Percentiles rank a stretch among this genome's conserved stretches.
Evolutionary conservation across 1,140 invertebrate species (phyloP).

Genomic region (Drosophila hydei): DNA sequence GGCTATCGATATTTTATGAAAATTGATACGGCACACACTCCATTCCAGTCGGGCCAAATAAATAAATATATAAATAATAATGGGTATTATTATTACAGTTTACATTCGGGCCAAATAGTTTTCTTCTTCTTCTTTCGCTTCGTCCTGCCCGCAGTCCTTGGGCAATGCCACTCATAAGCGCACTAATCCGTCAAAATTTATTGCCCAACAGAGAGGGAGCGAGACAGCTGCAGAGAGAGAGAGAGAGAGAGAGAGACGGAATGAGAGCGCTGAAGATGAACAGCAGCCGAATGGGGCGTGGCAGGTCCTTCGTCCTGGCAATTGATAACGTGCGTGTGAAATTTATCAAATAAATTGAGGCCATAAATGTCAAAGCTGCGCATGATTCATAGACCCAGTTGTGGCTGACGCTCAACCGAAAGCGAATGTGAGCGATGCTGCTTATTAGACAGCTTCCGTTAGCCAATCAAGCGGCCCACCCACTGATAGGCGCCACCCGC

Average conservation of each 20-base stretch:
- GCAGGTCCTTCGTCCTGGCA: conserved; percentile 37
- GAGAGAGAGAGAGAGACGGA: background rate
- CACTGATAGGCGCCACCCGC: background rate
- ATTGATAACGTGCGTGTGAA: conserved; percentile 82
- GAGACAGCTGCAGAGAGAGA: too few species aligned
- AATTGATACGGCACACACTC: conserved; percentile 68
- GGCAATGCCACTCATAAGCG: conserved; percentile 71
- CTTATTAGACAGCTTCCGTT: conserved; percentile 68
- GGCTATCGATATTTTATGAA: conserved; percentile 81
- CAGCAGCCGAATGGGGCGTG: background rate
- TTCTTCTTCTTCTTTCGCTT: conserved; percentile 18
- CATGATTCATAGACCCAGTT: conserved; percentile 67
- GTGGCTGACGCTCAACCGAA: background rate
- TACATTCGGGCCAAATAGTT: conserved; percentile 73
- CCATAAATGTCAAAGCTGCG: conserved; percentile 78
- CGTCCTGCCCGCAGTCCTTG: conserved; percentile 38
- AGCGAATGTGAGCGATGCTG: conserved; percentile 18
- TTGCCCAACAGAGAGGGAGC: conserved; percentile 47
- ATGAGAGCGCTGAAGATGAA: background rate
- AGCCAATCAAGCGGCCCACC: conserved; percentile 39
- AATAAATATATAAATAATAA: conserved; percentile 75
- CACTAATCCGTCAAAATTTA: conserved; percentile 82
- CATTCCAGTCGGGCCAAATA: conserved; percentile 39
- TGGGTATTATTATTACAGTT: conserved; percentile 79
- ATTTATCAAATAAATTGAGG: conserved; percentile 82